These are phyloP conservation scores for Pedicia rivosa DNA, from an alignment of 2,888 invertebrate genomes.

Conservation along the genomic window DNA sequence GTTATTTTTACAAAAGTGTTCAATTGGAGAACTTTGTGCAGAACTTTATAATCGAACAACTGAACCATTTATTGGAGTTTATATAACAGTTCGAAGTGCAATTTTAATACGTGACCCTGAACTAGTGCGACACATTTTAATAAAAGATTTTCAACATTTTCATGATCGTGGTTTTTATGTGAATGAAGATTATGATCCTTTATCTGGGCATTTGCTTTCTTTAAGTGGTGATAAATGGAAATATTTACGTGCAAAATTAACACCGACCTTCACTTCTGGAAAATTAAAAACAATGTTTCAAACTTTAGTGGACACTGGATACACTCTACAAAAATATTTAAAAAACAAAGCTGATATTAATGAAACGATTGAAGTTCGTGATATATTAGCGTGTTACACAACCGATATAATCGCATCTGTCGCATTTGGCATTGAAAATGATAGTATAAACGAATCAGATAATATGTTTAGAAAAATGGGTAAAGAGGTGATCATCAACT, in stretches of 20 bases:
- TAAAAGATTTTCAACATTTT: constrained; percentile 41
- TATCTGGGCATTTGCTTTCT: constrained; percentile 39
- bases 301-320: constrained; percentile 35
- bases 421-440: neutral
- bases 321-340: constrained; percentile 25
- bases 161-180: constrained; percentile 39
- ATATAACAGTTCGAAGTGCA: constrained; percentile 38
- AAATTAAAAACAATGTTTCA: constrained; percentile 43
- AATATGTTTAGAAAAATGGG: constrained; percentile 2
- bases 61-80: constrained; percentile 34
- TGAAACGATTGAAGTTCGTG: constrained; percentile 1
- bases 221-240: constrained; percentile 41
- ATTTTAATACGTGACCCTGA: constrained; percentile 39
- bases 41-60: constrained; percentile 35
- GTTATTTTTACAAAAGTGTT: constrained; percentile 36
- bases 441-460: neutral
- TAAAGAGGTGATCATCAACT: no score
- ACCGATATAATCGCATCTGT: constrained; percentile 1
- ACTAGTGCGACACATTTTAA: constrained; percentile 38
- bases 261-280: constrained; percentile 43
- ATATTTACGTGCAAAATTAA: constrained; percentile 37
- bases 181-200: constrained; percentile 37
- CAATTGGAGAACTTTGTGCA: constrained; percentile 43
- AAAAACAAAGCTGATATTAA: neutral
- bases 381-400: neutral